Evolutionary conservation across 37 sponge, comb jelly and placozoan genomes (phyloP).

Genomic region (Geodia barretti): DNA sequence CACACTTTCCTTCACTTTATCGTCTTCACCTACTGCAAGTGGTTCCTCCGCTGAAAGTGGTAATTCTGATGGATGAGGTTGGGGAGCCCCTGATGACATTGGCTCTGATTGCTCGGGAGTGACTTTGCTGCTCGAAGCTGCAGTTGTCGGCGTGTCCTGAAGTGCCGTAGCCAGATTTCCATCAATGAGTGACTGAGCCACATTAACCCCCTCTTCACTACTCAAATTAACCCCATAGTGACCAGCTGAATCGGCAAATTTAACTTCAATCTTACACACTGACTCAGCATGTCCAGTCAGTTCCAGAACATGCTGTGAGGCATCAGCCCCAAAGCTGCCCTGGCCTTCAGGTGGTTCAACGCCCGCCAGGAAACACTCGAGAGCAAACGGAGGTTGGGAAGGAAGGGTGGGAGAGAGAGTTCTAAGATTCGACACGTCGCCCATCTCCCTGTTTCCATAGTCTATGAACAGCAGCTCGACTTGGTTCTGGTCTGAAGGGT

Average conservation of each 20-base stretch:
- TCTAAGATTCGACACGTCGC: conserved; percentile 24
- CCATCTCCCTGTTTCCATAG: conserved; percentile 70
- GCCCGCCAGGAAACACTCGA: conserved; percentile 63
- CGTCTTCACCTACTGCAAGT: not conserved
- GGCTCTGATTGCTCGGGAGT: not conserved
- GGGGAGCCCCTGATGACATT: not conserved
- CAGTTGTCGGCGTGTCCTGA: not conserved
- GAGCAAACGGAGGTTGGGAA: conserved; percentile 31
- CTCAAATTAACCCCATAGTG: conserved; percentile 24
- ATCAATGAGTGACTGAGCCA: conserved; percentile 22
- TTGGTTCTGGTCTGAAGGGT: not conserved
- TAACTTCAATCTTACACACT: conserved; percentile 8
- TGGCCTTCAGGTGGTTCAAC: conserved; percentile 9
- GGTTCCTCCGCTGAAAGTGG: not conserved
- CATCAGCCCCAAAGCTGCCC: not conserved
- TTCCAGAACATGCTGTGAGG: conserved; percentile 19
- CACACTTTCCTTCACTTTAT: not conserved
- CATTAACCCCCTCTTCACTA: conserved; percentile 20
- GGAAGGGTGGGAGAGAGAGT: conserved; percentile 4
- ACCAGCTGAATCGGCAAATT: conserved; percentile 15
- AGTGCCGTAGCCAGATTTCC: conserved; percentile 8
- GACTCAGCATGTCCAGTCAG: conserved; percentile 18
- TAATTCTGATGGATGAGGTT: not conserved
- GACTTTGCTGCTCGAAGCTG: not conserved
- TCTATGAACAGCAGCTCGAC: conserved; percentile 66